These are phyloP conservation scores for Philonicus albiceps DNA, from an alignment of 2,888 invertebrate species.

Conservation along the genomic window DNA sequence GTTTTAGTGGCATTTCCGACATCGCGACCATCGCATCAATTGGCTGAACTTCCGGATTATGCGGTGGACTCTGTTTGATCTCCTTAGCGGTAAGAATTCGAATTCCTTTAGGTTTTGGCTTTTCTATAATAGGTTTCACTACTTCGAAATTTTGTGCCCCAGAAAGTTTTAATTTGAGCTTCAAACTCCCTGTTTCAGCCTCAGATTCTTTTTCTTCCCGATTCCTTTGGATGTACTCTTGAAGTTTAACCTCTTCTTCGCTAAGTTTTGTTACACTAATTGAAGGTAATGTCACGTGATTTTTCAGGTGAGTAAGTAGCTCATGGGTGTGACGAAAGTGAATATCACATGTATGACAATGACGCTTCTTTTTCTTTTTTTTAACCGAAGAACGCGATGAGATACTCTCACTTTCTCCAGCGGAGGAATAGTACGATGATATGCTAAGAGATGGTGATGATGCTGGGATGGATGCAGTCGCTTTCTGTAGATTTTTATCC, in stretches of 20 bases:
- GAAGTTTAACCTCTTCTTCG: conserved; percentile 49
- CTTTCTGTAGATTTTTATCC: background rate
- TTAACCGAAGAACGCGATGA: conserved; percentile 48
- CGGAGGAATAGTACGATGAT: conserved; percentile 51
- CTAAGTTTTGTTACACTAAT: conserved; percentile 49
- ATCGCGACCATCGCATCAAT: conserved; percentile 47
- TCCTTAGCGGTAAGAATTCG: conserved; percentile 51
- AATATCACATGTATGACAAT: conserved; percentile 51
- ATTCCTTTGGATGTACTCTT: conserved; percentile 41
- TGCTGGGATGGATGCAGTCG: conserved; percentile 35
- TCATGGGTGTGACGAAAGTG: conserved; percentile 51
- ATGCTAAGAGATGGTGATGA: conserved; percentile 47
- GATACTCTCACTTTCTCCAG: conserved; percentile 47
- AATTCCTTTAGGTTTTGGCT: conserved; percentile 24
- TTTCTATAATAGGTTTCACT: conserved; percentile 35
- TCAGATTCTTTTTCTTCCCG: background rate
- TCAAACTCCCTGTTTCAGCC: conserved; percentile 48
- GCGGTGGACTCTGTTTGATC: conserved; percentile 49
- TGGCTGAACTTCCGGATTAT: conserved; percentile 13
- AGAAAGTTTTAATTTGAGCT: conserved; percentile 52
- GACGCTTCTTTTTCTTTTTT: conserved; percentile 51
- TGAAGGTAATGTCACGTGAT: conserved; percentile 51
- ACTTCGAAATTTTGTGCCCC: conserved; percentile 52
- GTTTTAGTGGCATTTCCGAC: conserved; percentile 43
- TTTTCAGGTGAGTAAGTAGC: conserved; percentile 48